Evolutionary conservation across 1,140 invertebrate genomes (phyloP).

Genomic region (Listronotus bonariensis): DNA sequence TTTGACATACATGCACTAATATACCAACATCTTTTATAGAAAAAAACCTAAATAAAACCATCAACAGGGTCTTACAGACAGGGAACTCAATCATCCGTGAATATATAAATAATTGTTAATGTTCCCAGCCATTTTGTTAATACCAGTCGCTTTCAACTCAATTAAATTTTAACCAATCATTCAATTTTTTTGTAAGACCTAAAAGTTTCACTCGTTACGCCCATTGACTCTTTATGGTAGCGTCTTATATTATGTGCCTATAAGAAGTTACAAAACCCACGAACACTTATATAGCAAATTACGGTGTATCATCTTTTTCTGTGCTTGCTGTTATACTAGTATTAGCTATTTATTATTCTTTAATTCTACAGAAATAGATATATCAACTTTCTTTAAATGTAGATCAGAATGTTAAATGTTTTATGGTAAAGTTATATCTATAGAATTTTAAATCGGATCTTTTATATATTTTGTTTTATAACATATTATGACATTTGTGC

Average conservation of each 20-base stretch:
- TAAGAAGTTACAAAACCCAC: conserved; percentile 7
- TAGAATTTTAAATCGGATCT: neutral
- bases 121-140: neutral
- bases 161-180: conserved; percentile 19
- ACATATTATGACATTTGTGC: no score
- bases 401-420: conserved; percentile 9
- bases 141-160: conserved; percentile 10
- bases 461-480: no score
- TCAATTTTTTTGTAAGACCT: conserved; percentile 12
- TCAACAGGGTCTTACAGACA: no score
- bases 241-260: neutral
- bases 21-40: no score
- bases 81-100: no score
- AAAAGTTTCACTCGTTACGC: conserved; percentile 12
- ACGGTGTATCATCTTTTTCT: neutral
- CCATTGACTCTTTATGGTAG: conserved; percentile 15
- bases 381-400: conserved; percentile 15
- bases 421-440: neutral
- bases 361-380: conserved; percentile 14
- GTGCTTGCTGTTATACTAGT: neutral
- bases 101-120: no score
- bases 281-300: conserved; percentile 8
- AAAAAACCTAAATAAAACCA: no score
- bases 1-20: no score
- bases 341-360: conserved; percentile 14